Percentiles rank a stretch among this genome's conserved stretches.
Evolutionary conservation across 2,113 vertebrate species (phyloP).

Genomic region (Aix galericulata): DNA sequence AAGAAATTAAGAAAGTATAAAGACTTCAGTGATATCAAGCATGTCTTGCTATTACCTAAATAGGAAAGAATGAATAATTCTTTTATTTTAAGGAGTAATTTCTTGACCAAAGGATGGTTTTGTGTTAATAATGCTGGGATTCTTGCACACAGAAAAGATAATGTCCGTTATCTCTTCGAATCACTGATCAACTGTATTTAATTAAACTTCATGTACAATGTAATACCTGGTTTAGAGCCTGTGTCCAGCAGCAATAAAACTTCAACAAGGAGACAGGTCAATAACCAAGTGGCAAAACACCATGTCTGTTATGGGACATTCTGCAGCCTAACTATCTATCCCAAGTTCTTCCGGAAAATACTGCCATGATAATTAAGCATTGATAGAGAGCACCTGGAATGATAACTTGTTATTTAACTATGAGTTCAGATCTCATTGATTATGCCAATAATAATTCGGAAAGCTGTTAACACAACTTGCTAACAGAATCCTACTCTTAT

Average conservation of each 20-base stretch:
- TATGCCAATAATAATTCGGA: conserved; percentile 2
- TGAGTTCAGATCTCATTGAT: background rate
- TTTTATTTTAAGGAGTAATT: background rate
- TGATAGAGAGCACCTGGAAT: background rate
- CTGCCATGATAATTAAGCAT: background rate
- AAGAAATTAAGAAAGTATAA: background rate
- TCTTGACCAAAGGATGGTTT: background rate
- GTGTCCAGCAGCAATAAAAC: background rate
- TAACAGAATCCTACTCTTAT: conserved; percentile 30
- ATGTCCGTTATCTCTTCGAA: background rate
- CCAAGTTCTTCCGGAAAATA: background rate
- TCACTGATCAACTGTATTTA: background rate
- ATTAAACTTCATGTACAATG: background rate
- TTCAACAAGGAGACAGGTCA: background rate
- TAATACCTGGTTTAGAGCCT: background rate
- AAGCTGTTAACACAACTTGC: conserved; percentile 7
- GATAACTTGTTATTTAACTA: background rate
- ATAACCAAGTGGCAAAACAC: background rate
- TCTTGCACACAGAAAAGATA: background rate
- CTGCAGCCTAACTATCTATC: background rate
- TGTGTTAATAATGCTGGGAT: background rate
- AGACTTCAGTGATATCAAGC: background rate
- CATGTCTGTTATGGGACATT: background rate
- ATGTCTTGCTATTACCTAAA: background rate
- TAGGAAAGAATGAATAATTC: background rate